Percentiles rank a stretch among this genome's conserved stretches.
These are phyloP conservation scores for Drosophila murphyi DNA, from an alignment of 1,140 invertebrate species.

Conservation along the genomic window DNA sequence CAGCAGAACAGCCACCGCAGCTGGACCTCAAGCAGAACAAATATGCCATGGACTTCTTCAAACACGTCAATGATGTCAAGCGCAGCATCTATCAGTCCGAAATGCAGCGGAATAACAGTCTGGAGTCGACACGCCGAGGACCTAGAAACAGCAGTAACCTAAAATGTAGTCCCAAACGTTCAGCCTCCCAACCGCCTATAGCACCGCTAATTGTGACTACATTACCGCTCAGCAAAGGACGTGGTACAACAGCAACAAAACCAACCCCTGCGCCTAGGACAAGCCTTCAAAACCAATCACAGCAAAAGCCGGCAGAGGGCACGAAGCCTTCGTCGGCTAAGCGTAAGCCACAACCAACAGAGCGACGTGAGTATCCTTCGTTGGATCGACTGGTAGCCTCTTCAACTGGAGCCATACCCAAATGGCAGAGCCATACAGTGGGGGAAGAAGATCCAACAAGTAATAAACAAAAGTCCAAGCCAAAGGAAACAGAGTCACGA, in stretches of 20 bases:
- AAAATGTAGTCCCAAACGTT: slow-evolving; percentile 50
- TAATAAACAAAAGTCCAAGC: slow-evolving; percentile 29
- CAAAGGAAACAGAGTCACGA: slow-evolving; percentile 15
- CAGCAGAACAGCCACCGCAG: slow-evolving; percentile 34
- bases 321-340: slow-evolving; percentile 32
- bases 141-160: slow-evolving; percentile 5
- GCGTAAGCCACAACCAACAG: slow-evolving; percentile 34
- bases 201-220: slow-evolving; percentile 57
- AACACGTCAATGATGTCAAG: slow-evolving; percentile 84
- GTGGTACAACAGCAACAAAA: slow-evolving; percentile 37
- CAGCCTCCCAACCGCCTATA: slow-evolving; percentile 33
- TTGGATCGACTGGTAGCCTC: slow-evolving; percentile 69
- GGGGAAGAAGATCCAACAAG: slow-evolving; percentile 13
- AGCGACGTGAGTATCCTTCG: slow-evolving; percentile 69
- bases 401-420: slow-evolving; percentile 76
- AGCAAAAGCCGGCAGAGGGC: slow-evolving; percentile 14
- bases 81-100: slow-evolving; percentile 83
- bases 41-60: slow-evolving; percentile 84
- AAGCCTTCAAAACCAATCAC: slow-evolving; percentile 46
- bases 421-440: slow-evolving; percentile 28
- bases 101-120: slow-evolving; percentile 73
- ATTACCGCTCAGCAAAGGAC: slow-evolving; percentile 70
- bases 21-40: slow-evolving; percentile 80
- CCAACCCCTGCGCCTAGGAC: slow-evolving; percentile 75
- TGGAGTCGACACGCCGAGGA: slow-evolving; percentile 55